These are phyloP conservation scores for Aphaenogaster floridana DNA, from an alignment of 1,140 invertebrate genomes.

Conservation along the genomic window DNA sequence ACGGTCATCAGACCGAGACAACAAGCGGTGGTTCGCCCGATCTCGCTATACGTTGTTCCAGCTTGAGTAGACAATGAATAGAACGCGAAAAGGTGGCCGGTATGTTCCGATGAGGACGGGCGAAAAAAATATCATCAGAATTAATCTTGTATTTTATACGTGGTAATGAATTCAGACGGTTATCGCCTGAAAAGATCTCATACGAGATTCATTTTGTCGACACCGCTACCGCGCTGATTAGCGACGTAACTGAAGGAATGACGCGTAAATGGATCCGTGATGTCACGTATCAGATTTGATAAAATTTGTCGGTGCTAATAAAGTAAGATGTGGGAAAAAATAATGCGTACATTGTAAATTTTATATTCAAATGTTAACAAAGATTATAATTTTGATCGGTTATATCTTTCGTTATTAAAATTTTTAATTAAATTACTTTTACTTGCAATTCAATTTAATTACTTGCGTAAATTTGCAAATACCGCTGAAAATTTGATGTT, in stretches of 20 bases:
- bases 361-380: neutral
- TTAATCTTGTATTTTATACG: conserved; percentile 82
- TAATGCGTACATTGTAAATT: neutral
- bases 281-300: neutral
- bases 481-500: neutral
- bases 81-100: conserved; percentile 56
- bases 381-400: neutral
- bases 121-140: conserved; percentile 77
- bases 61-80: conserved; percentile 63
- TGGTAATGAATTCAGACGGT: conserved; percentile 75
- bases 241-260: neutral
- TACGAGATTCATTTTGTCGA: conserved; percentile 66
- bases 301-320: conserved; percentile 4
- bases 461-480: neutral
- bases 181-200: conserved; percentile 64
- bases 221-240: conserved; percentile 6
- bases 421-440: too few relatives aligned
- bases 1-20: conserved; percentile 60
- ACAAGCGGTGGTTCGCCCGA: conserved; percentile 29
- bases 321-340: neutral
- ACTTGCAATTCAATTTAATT: too few relatives aligned
- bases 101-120: conserved; percentile 26
- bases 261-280: neutral
- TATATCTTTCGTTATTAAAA: neutral
- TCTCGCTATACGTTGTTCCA: conserved; percentile 44